Conservation (phyloP, 2,113 vertebrate genomes). For the Phainopepla nitens region DNA sequence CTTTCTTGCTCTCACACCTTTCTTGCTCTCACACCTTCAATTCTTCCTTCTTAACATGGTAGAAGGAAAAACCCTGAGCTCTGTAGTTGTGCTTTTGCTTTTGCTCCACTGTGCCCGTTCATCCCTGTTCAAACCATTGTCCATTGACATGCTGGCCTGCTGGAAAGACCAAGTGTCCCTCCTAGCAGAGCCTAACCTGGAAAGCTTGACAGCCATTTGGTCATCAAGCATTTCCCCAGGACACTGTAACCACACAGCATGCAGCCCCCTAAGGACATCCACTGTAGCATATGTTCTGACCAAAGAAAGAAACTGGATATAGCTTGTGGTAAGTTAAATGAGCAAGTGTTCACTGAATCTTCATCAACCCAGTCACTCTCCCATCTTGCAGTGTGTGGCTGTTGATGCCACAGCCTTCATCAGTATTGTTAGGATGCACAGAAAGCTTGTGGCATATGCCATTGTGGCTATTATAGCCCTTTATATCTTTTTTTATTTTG, state of each 20-base stretch:
- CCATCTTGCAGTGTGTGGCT: background rate
- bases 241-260: background rate
- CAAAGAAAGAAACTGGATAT: background rate
- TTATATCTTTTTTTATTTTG: background rate
- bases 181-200: background rate
- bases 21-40: background rate
- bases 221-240: background rate
- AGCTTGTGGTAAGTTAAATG: background rate
- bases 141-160: background rate
- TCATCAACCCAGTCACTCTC: background rate
- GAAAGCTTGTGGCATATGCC: background rate
- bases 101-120: rapidly evolving
- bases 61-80: background rate
- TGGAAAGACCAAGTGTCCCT: background rate
- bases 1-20: background rate
- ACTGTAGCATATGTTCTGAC: background rate
- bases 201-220: background rate
- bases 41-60: background rate
- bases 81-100: background rate
- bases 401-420: background rate
- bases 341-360: background rate
- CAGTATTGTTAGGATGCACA: background rate
- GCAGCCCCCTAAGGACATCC: background rate
- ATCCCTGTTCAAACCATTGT: background rate
- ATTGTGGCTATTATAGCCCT: background rate